Percentiles rank a stretch among this genome's conserved stretches.
These are phyloP conservation scores for human (Homo sapiens) DNA, from an alignment of 2,113 vertebrate species.

Conservation along the genomic window DNA sequence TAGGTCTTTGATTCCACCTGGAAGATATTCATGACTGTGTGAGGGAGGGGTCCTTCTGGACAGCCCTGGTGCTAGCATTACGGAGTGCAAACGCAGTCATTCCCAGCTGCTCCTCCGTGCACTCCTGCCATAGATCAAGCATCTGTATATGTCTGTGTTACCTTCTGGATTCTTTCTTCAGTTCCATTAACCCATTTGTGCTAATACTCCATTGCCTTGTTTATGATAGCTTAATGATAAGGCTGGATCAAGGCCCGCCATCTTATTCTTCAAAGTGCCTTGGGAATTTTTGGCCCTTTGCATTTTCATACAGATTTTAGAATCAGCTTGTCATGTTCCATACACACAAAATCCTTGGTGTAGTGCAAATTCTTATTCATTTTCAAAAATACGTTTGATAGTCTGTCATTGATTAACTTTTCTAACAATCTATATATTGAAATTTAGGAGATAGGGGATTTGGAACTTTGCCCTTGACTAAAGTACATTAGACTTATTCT, in stretches of 20 bases:
- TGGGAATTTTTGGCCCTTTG: neutral
- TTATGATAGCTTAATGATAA: neutral
- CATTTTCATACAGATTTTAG: conserved; percentile 38
- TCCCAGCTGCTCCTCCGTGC: neutral
- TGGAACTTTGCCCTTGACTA: neutral
- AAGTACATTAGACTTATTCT: neutral
- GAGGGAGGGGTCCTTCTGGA: neutral
- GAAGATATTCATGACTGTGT: neutral
- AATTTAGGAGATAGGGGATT: neutral
- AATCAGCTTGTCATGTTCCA: neutral
- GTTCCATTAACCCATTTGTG: neutral
- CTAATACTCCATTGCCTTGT: neutral
- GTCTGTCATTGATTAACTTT: neutral
- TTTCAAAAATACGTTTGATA: neutral
- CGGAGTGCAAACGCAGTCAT: neutral
- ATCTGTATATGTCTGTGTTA: neutral
- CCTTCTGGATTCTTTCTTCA: neutral
- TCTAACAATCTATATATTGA: neutral
- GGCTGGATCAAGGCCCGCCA: neutral
- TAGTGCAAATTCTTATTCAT: neutral
- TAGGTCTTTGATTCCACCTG: neutral
- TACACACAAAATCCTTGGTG: neutral
- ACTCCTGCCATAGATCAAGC: neutral
- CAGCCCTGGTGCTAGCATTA: neutral
- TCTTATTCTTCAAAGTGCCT: neutral